Evolutionary conservation across 2,888 invertebrate species (phyloP), one percentile per base, ranked within the genome.

Genomic region (Ectemnius lituratus): DNA sequence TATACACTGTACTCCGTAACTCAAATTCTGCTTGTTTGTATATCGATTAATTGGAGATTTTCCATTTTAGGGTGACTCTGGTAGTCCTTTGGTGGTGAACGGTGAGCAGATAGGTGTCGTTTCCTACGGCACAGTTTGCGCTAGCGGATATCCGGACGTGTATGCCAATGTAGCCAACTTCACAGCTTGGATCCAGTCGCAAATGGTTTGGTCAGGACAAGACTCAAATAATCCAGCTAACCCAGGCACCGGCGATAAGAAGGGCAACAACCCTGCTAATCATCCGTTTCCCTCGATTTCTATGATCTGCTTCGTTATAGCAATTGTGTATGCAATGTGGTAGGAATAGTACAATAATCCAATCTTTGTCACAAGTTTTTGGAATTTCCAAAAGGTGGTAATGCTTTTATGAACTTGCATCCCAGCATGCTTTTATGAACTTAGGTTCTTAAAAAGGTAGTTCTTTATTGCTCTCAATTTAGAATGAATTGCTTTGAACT

Each of bases 31-130:
- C 14, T 62, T 14, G 1, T 57, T 37, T 28, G 11, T n/a, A 2
- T 47, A 47, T 67, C 47, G 47, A 47, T 47, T 47, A 4, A 47
- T 47, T 47, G 47, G 47, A 2, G 13, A 47, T 14, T 47, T n/a
- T 14, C 47, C 11, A 52, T 61, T 70, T 57, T 60, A 85, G 85
- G 86, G 85, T 27, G 85, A 86, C 63, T 85, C 84, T 11, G 85
- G 85, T 62, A 76, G 87, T 60, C 85, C 87, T 5, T 68, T 88
- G 28, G 81, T 83, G 18, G 70, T 78, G 11, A 66, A 84, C 6
- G 81, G 80, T 1, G 62, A 66, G 27, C 87, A 86, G 59, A 78
- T 87, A 20, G 88, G 88, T 27, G 78, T 88, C 3, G 87, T 86
- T 4, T 87, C 87, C 0, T 87, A 78, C 57, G 86, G 85, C 2